These are phyloP conservation scores for Trochalopteron elliotii DNA, from an alignment of 2,113 vertebrate genomes.

Conservation along the genomic window DNA sequence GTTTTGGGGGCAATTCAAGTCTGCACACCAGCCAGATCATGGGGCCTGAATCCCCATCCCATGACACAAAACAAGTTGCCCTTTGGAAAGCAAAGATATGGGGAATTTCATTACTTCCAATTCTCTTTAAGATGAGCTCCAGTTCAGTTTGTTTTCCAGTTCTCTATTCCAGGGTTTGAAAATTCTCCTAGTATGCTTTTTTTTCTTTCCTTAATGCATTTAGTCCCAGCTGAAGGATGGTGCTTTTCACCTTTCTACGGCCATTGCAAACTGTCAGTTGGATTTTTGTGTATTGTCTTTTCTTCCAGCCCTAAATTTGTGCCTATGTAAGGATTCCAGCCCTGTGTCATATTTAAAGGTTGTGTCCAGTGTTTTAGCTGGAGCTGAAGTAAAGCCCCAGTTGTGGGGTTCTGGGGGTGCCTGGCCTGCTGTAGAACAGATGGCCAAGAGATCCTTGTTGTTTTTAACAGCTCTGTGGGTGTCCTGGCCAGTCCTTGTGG, in stretches of 20 bases:
- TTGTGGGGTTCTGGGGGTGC: neutral
- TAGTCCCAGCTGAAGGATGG: neutral
- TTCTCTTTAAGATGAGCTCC: neutral
- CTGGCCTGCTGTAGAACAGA: neutral
- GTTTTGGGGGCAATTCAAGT: neutral
- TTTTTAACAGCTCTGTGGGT: neutral
- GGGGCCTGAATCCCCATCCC: neutral
- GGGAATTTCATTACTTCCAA: neutral
- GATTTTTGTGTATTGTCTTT: neutral
- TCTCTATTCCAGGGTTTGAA: neutral
- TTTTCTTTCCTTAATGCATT: neutral
- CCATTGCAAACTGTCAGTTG: neutral
- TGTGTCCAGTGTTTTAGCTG: neutral
- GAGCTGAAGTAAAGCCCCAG: neutral
- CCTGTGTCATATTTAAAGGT: neutral
- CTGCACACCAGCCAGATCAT: neutral
- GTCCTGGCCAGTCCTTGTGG: neutral
- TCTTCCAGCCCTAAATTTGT: neutral
- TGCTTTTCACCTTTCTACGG: neutral
- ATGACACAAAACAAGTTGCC: neutral
- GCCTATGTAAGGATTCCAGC: neutral
- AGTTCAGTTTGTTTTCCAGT: neutral
- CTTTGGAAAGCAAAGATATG: neutral
- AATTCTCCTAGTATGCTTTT: neutral
- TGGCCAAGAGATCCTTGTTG: neutral